phyloP scores from a whole-genome alignment of 2,113 vertebrate genomes.

The Merops nubicus region DNA sequence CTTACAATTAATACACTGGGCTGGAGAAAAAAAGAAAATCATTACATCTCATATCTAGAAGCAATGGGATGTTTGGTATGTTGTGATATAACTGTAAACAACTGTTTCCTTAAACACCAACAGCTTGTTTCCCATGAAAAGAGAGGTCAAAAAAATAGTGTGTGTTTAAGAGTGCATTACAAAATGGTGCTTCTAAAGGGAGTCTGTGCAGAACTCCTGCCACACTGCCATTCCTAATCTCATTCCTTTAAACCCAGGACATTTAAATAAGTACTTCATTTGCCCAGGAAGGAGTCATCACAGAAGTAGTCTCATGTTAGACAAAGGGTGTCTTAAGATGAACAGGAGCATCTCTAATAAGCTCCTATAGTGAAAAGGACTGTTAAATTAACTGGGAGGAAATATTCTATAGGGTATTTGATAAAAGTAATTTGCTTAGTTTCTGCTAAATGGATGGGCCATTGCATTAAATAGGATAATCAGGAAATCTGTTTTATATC shows the following conservation, averaged over 20 bases:
- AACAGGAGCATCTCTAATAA: neutral
- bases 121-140: neutral
- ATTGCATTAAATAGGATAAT: neutral
- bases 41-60: neutral
- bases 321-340: neutral
- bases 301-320: neutral
- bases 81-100: neutral
- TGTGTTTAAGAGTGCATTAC: neutral
- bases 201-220: neutral
- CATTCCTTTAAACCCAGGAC: neutral
- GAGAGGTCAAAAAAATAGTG: neutral
- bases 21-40: constrained; percentile 68
- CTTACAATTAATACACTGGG: constrained; percentile 95
- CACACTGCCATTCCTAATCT: neutral
- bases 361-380: neutral
- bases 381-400: neutral
- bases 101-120: neutral
- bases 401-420: neutral
- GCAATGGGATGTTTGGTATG: neutral
- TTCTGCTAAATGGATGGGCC: neutral
- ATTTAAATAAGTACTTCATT: neutral
- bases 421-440: neutral
- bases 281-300: neutral
- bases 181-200: neutral
- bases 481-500: neutral